A percentile compares a stretch with the other conserved stretches of the same genome.
Conservation (phyloP, 2,797 vertebrate species). For the Prionace glauca region DNA sequence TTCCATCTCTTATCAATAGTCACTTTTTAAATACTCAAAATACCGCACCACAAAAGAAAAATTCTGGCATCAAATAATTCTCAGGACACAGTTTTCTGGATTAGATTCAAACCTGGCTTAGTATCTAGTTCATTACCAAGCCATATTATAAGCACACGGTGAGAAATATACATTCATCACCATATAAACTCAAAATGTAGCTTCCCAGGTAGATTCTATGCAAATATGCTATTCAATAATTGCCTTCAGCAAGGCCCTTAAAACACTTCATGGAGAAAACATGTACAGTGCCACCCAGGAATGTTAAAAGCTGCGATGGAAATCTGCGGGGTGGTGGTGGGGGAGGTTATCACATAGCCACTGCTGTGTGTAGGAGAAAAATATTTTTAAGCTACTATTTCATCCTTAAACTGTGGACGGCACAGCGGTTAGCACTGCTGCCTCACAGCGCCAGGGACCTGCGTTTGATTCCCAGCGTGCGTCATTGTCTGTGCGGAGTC, state of each 20-base stretch:
- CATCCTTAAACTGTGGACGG: neutral
- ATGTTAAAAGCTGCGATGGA: neutral
- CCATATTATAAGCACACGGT: too few species aligned
- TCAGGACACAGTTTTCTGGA: neutral
- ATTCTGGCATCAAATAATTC: neutral
- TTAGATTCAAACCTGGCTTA: neutral
- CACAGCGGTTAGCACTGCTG: too few species aligned
- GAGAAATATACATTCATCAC: neutral
- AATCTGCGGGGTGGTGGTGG: neutral
- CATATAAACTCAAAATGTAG: neutral
- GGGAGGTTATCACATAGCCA: neutral
- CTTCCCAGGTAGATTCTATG: too few species aligned
- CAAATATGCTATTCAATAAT: too few species aligned
- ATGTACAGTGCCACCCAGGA: neutral
- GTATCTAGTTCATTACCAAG: neutral
- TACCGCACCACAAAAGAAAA: neutral
- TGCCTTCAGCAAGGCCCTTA: neutral
- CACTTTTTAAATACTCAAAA: neutral
- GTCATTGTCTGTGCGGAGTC: too few species aligned
- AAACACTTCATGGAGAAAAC: neutral
- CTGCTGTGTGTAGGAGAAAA: neutral
- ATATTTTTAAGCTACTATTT: neutral
- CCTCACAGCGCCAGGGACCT: too few species aligned
- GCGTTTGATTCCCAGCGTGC: too few species aligned
- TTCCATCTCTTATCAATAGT: neutral